Evolutionary conservation across 2,113 vertebrate genomes (phyloP).

Genomic region (Ammodytes marinus): DNA sequence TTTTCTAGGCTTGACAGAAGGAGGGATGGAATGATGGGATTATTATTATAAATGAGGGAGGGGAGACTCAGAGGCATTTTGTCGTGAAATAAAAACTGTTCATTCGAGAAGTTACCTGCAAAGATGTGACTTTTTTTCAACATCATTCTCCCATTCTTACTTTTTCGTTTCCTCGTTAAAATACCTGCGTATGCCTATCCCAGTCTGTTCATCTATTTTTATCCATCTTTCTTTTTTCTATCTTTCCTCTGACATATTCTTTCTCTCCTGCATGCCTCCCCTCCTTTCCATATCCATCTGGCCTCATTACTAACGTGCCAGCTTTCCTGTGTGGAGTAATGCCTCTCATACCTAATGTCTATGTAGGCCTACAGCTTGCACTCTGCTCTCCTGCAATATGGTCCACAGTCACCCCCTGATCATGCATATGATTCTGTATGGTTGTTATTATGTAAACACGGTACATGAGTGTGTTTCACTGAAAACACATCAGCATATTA

Average conservation of each 20-base stretch:
- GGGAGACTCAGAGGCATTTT: constrained; percentile 21
- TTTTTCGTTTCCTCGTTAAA: constrained; percentile 18
- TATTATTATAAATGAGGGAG: constrained; percentile 1
- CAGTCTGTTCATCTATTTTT: constrained; percentile 59
- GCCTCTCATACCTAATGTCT: constrained; percentile 72
- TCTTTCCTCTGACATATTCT: constrained; percentile 63
- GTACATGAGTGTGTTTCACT: constrained; percentile 14
- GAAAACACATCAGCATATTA: constrained; percentile 32
- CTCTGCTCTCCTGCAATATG: constrained; percentile 73
- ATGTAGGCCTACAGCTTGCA: constrained; percentile 65
- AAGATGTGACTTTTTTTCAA: background rate
- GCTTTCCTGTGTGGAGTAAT: constrained; percentile 75
- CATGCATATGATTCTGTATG: constrained; percentile 54
- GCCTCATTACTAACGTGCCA: constrained; percentile 63
- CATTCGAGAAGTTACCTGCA: constrained; percentile 14
- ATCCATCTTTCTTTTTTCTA: constrained; percentile 47
- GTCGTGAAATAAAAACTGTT: constrained; percentile 55
- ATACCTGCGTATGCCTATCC: constrained; percentile 26
- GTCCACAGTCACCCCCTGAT: constrained; percentile 56
- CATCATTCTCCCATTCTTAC: background rate
- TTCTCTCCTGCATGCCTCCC: constrained; percentile 49
- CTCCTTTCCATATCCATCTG: constrained; percentile 78
- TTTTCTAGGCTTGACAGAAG: constrained; percentile 47
- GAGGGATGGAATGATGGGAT: constrained; percentile 14
- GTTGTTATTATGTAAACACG: constrained; percentile 59